Evolutionary conservation across 2,888 invertebrate species (phyloP), one percentile per base, ranked within the genome.

Genomic region (Halictus quadricinctus): DNA sequence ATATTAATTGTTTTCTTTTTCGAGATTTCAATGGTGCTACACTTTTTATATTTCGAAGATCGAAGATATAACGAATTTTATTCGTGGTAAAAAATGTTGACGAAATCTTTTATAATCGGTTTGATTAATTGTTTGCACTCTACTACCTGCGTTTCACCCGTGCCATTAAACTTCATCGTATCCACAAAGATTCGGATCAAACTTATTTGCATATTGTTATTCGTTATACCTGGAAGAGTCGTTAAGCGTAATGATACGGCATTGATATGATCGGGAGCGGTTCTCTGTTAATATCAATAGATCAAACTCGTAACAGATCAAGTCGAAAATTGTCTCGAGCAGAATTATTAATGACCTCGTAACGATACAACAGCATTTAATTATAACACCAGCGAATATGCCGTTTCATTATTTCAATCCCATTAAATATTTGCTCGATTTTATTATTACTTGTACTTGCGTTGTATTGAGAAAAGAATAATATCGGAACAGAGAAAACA

Each of bases 201-300:
- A 48, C 75, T 74, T 83, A 84, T 84, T 84, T 84, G 84, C 84
- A 84, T 84, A 84, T 76, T 84, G 79, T 84, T 84, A 83, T 84
- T 84, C 84, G 84, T 79, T 76, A 79, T 76, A 41, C 66, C 66
- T 79, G 66, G 72, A 75, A 79, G 84, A 83, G 75, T 79, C 72
- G 79, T 84, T 83, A 84, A 83, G 58, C 83, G 72, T 78, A 79
- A 83, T 83, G 84, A 79, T 75, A 75, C 72, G 78, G 78, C 84
- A 58, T 66, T 21, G 84, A 79, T 83, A 83, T 36, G 58, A 84
- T 84, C 84, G 41, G 41, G 50, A 46, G 54, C 48, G 43, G 72
- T 74, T 64, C 25, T 25, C 72, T 46, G 78, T 70, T 64, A 72
- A 75, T 83, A 84, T 83, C 78, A 72, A 75, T 75, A 64, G 78